Conservation (phyloP, 2,113 vertebrate species). For the Tetrao urogallus region DNA sequence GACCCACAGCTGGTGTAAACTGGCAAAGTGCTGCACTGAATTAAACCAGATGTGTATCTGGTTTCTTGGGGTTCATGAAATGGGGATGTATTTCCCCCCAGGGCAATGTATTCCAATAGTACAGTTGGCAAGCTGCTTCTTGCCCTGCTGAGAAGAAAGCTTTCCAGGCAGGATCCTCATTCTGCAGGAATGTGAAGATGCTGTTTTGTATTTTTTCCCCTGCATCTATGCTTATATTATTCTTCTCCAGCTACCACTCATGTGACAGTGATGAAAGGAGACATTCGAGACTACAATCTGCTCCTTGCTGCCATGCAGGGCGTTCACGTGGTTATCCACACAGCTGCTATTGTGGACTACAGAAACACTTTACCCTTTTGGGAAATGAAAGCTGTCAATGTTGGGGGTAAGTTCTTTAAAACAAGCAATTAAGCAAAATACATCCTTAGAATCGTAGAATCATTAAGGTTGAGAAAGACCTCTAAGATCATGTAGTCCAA, state of each 20-base stretch:
- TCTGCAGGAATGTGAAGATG: neutral
- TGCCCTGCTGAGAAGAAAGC: neutral
- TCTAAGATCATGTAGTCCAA: too few relatives aligned
- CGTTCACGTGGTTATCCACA: constrained; percentile 32
- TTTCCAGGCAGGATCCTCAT: neutral
- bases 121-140: neutral
- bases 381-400: neutral
- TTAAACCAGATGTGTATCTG: neutral
- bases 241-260: constrained; percentile 6
- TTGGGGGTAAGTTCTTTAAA: constrained; percentile 31
- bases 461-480: too few relatives aligned
- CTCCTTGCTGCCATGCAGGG: constrained; percentile 1
- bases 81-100: neutral
- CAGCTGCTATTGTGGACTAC: constrained; percentile 4
- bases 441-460: neutral
- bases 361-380: neutral
- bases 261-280: constrained; percentile 41
- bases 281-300: neutral
- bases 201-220: neutral
- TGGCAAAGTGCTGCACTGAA: neutral
- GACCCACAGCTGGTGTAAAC: neutral
- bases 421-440: neutral
- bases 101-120: neutral
- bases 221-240: neutral
- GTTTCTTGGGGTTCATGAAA: neutral